Base-by-base conservation (phyloP, 2,797 vertebrate genomes). In the Ptychadena robeensis region DNA sequence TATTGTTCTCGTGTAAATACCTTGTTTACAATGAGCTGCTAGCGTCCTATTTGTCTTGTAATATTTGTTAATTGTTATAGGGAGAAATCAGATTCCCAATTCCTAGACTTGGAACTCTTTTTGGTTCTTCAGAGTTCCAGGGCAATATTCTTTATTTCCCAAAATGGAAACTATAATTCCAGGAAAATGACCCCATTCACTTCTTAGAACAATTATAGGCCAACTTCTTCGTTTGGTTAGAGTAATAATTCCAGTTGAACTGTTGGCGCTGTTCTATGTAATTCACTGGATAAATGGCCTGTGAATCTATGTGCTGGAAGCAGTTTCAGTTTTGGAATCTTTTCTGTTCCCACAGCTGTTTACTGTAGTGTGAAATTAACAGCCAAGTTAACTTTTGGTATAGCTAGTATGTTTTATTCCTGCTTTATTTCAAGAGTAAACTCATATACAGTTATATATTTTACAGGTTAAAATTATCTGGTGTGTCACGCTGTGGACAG, bases 291-390 rank as follows among this genome's bases (percentile, higher is more conserved):
- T 63, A 37, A 37, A 70, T 9, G 35, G 53, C 67, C 53, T 80
- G 67, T 30, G 35, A 69, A 30, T 79, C 44, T 53, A 25, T 32
- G 31, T 80, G 53, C 69, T 80, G 78, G 78, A 80, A 80, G 35
- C 67, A 10, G 59, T 71, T 61, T 31, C 11, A 30, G 40, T 71
- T 61, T 59, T 61, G 77, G 34, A 80, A 38, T 35, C 59, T 38
- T 38, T 4, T 35, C 14, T 70, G 68, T 70, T 79, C 76, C 76
- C 76, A 80, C 76, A 79, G 76, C 65, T 78, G 75, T 68, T 78
- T 34, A 34, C 28, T n/a, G 53, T 30, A 0, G 2, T 79, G 63
- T 12, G 44, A 14, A 48, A 34, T 11, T 10, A 66, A 76, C 35
- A 77, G 44, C 25, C 0, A 2, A 25, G n/a, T 25, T 61, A 14